Evolutionary conservation across 2,888 invertebrate genomes (phyloP).

Genomic region (Thymelicus lineola): DNA sequence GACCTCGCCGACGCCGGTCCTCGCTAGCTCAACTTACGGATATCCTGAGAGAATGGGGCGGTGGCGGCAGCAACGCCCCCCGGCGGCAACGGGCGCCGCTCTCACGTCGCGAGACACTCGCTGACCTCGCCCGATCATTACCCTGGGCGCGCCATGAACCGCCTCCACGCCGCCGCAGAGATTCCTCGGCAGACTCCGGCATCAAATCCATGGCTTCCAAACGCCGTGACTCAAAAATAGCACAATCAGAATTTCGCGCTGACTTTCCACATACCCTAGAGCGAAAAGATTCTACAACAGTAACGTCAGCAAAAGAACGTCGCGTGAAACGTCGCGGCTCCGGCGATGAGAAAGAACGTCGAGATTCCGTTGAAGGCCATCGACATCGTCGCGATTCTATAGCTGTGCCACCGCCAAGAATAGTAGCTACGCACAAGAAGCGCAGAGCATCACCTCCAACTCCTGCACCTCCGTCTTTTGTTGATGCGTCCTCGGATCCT

Average conservation of each 20-base stretch:
- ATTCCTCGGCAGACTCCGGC: constrained; percentile 95
- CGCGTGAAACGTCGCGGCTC: constrained; percentile 86
- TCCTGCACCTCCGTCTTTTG: constrained; percentile 81
- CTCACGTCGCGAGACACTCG: constrained; percentile 93
- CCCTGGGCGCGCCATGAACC: constrained; percentile 90
- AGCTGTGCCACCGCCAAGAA: constrained; percentile 85
- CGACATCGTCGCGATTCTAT: constrained; percentile 89
- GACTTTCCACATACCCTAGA: constrained; percentile 91
- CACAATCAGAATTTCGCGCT: constrained; percentile 87
- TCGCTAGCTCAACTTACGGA: constrained; percentile 95
- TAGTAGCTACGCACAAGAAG: constrained; percentile 87
- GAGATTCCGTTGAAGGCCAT: constrained; percentile 89
- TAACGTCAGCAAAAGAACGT: constrained; percentile 75
- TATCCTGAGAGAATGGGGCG: constrained; percentile 94
- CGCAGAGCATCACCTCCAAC: constrained; percentile 73
- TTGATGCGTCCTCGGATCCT: constrained; percentile 87
- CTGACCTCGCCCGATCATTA: constrained; percentile 93
- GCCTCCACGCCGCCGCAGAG: constrained; percentile 90
- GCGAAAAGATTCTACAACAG: constrained; percentile 88
- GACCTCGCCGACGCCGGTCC: constrained; percentile 91
- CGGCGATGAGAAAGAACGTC: constrained; percentile 85
- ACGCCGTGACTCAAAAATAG: constrained; percentile 89
- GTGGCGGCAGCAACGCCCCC: constrained; percentile 84
- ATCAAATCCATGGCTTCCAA: constrained; percentile 90
- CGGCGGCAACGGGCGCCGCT: constrained; percentile 87